These are phyloP conservation scores for Ascaphus truei DNA, from an alignment of 2,113 vertebrate genomes.

Conservation along the genomic window DNA sequence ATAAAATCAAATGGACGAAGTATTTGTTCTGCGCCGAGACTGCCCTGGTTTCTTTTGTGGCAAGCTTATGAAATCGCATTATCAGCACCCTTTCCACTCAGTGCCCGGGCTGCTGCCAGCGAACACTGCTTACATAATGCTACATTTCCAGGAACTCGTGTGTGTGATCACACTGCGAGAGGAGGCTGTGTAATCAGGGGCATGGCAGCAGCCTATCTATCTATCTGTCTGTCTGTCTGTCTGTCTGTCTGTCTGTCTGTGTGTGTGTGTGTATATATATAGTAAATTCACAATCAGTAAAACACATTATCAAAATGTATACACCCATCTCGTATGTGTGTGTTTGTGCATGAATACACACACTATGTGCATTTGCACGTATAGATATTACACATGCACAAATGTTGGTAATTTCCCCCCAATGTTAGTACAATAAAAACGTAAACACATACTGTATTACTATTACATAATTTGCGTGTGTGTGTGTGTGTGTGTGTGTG, in stretches of 20 bases:
- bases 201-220: not conserved
- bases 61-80: constrained; percentile 67
- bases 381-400: not conserved
- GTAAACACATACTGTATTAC: too few species aligned
- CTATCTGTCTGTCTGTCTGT: too few species aligned
- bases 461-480: too few species aligned
- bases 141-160: constrained; percentile 72
- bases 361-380: not conserved
- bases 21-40: constrained; percentile 34
- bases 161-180: constrained; percentile 40
- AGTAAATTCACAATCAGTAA: too few species aligned
- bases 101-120: constrained; percentile 54
- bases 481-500: too few species aligned
- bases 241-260: too few species aligned
- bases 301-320: not conserved
- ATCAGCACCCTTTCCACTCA: constrained; percentile 52
- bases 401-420: too few species aligned
- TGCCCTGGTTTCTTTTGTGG: constrained; percentile 72
- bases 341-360: not conserved
- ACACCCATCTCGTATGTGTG: not conserved
- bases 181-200: not conserved
- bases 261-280: too few species aligned
- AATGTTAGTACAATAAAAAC: too few species aligned
- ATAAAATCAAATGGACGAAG: too few species aligned
- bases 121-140: constrained; percentile 72